Evolutionary conservation across 2,113 vertebrate genomes (phyloP), one percentile per base, ranked within the genome.

Genomic region (Crotalus helleri): DNA sequence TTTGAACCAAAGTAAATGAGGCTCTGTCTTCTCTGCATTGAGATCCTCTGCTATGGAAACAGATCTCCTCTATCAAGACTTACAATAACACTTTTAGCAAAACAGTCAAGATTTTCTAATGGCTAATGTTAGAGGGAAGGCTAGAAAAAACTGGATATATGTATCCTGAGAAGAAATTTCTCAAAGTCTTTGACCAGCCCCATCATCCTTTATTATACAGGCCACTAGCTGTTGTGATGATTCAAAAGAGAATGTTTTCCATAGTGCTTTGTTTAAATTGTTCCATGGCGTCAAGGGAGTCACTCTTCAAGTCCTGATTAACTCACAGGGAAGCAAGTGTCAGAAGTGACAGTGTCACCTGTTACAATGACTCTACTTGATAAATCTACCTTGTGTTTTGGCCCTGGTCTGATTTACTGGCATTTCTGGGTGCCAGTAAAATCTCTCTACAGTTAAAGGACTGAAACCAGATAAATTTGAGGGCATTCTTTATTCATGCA

Each of bases 361-460:
- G 8, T 61, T 91, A 92, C 33, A 90, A 61, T 90, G 23, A 2
- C 81, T 15, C 26, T 0, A 81, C 0, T 90, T 12, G 85, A 74
- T 39, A 94, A 87, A 96, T 92, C 0, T 93, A 93, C 54, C 3
- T 0, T 88, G 26, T 55, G 19, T 92, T 95, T 26, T 94, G 19
- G 85, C 55, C 8, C 46, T 2, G 81, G 2, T 12, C 85, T 90
- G 91, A 69, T 59, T 93, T 94, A 69, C 13, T 94, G 53, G 3
- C 93, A n/a, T 8, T 87, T 93, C 85, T 4, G 91, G 57, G 0
- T 94, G 17, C 10, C 39, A 88, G 46, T 44, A 93, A 94, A 95
- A 93, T 46, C 33, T 90, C 55, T 21, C 39, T 85, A 93, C 49
- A 88, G 46, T 90, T 44, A 85, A 23, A 3, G 87, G 33, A 23